Conservation (phyloP, 1,140 invertebrate genomes). For the Uloborus diversus region DNA sequence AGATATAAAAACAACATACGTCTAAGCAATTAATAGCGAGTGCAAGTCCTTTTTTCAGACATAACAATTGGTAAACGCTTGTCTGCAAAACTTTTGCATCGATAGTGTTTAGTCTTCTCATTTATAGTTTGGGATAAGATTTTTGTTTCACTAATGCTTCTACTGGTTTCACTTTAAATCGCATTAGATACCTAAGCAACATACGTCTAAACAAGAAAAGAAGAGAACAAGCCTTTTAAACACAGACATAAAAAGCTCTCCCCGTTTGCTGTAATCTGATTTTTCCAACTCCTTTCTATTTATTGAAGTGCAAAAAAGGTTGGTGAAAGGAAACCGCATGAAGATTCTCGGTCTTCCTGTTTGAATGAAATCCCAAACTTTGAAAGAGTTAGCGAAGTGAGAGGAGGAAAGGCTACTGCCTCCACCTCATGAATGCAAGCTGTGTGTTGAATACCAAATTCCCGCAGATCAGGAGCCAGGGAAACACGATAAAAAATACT, state of each 20-base stretch:
- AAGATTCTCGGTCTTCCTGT: not conserved
- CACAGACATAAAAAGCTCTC: not conserved
- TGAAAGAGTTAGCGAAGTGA: conserved; percentile 35
- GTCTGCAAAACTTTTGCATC: too few species aligned
- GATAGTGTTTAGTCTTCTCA: too few species aligned
- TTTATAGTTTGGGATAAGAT: too few species aligned
- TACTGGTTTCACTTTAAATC: too few species aligned
- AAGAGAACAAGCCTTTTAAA: not conserved
- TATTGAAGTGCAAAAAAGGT: conserved; percentile 34
- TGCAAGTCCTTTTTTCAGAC: too few species aligned
- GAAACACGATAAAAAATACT: conserved; percentile 12
- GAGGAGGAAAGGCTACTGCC: conserved; percentile 19
- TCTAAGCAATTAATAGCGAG: too few species aligned
- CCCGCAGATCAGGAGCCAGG: conserved; percentile 23
- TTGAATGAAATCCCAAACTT: conserved; percentile 34
- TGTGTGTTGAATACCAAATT: conserved; percentile 38
- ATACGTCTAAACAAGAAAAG: not conserved
- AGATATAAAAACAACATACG: too few species aligned
- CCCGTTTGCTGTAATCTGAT: not conserved
- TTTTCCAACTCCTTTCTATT: conserved; percentile 34
- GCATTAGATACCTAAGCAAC: too few species aligned
- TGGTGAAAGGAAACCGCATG: not conserved
- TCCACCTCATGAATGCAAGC: conserved; percentile 33
- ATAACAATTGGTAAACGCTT: too few species aligned
- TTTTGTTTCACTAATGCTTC: too few species aligned